Conservation (phyloP, 2,113 vertebrate genomes). For the Spheniscus mendiculus region DNA sequence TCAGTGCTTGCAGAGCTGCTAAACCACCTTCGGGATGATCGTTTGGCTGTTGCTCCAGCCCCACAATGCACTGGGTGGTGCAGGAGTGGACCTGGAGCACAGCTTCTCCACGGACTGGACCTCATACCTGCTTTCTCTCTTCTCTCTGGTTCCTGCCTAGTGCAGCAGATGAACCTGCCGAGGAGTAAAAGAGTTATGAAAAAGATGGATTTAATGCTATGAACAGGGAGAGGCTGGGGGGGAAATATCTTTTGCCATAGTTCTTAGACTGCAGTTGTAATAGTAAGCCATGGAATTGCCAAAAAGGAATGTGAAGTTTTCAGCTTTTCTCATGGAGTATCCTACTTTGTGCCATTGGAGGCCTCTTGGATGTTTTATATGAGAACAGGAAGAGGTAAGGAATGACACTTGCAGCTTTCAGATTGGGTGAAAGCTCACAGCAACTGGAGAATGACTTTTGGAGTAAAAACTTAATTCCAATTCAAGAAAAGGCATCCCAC, state of each 20-base stretch:
- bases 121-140: background rate
- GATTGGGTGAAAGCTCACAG: background rate
- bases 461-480: background rate
- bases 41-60: background rate
- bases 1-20: background rate
- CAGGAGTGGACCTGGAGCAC: background rate
- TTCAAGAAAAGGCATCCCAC: background rate
- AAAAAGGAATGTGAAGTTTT: background rate
- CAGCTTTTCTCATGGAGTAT: background rate
- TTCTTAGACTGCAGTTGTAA: background rate
- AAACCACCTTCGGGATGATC: accelerated
- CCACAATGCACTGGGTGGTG: no score
- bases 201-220: background rate
- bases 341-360: background rate
- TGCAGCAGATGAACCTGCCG: background rate
- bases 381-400: background rate
- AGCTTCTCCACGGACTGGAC: background rate
- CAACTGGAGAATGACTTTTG: background rate
- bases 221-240: background rate
- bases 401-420: background rate
- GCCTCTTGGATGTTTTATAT: background rate
- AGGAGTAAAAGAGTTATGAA: background rate
- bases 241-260: background rate
- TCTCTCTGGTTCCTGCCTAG: background rate
- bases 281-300: background rate